A percentile compares a stretch with the other conserved stretches of the same genome.
Evolutionary conservation across 1,140 invertebrate genomes (phyloP).

Genomic region (Tetramorium alpestre): DNA sequence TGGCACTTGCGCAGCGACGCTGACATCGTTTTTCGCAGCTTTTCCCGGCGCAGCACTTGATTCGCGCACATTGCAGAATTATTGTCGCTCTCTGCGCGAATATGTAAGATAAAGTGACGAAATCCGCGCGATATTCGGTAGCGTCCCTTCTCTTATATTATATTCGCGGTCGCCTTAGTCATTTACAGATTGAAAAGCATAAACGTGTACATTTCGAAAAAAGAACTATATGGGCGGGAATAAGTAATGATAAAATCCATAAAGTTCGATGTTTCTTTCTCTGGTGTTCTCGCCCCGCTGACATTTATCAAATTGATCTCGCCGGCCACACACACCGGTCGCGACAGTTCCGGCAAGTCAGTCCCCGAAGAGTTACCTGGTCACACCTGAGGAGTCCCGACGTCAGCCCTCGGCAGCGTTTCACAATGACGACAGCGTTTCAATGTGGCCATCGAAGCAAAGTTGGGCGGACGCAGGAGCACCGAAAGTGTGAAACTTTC

Average conservation of each 20-base stretch:
- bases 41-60: not conserved
- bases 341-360: conserved; percentile 54
- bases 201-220: not conserved
- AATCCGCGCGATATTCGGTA: not conserved
- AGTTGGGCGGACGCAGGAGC: conserved; percentile 51
- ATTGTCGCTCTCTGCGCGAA: not conserved
- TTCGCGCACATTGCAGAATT: conserved; percentile 4
- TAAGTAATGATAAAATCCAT: conserved; percentile 29
- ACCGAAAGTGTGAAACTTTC: conserved; percentile 64
- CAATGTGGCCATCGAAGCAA: conserved; percentile 45
- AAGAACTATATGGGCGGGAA: not conserved
- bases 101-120: not conserved
- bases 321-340: not conserved
- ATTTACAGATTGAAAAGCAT: not conserved
- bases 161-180: not conserved
- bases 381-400: conserved; percentile 53
- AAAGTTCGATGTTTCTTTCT: conserved; percentile 7
- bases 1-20: not conserved
- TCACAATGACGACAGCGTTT: conserved; percentile 66
- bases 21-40: not conserved
- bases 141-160: not conserved
- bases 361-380: conserved; percentile 61
- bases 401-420: conserved; percentile 48
- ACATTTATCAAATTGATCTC: conserved; percentile 64
- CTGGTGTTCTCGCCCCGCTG: not conserved